Conservation (phyloP, 2,113 vertebrate genomes). For the rat (Rattus norvegicus) region DNA sequence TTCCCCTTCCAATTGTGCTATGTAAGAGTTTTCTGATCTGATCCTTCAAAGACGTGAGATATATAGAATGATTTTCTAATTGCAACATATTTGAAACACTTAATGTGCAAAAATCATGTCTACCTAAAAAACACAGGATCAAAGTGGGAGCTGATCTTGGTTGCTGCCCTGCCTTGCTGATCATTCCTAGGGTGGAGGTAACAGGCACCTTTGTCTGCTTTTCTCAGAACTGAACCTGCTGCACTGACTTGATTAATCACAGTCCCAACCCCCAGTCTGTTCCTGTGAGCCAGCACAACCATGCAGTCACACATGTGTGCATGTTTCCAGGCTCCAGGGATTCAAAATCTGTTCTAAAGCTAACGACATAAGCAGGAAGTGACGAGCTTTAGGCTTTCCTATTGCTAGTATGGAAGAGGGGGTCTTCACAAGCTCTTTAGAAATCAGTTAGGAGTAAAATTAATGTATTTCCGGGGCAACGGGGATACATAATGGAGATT, state of each 20-base stretch:
- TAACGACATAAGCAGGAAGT: too few species aligned
- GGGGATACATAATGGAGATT: not conserved
- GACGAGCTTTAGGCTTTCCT: not conserved
- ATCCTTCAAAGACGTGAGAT: not conserved
- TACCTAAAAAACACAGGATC: rapidly evolving
- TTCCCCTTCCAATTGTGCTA: too few species aligned
- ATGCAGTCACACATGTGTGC: not conserved
- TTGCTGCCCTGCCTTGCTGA: not conserved
- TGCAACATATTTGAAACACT: not conserved
- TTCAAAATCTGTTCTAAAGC: not conserved
- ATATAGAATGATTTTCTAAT: not conserved
- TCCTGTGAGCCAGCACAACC: not conserved
- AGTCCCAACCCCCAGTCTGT: not conserved
- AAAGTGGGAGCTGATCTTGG: not conserved
- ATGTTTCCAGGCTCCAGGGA: not conserved
- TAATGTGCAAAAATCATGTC: not conserved
- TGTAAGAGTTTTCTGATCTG: not conserved
- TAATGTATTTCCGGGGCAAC: not conserved
- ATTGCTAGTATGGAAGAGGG: not conserved
- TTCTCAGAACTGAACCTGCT: too few species aligned
- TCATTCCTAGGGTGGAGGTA: too few species aligned
- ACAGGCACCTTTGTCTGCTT: too few species aligned
- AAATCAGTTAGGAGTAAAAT: too few species aligned
- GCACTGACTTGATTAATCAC: too few species aligned
- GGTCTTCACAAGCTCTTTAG: too few species aligned